phyloP scores from a whole-genome alignment of 2,113 vertebrate genomes.

The Cyanoramphus novaezelandiae region DNA sequence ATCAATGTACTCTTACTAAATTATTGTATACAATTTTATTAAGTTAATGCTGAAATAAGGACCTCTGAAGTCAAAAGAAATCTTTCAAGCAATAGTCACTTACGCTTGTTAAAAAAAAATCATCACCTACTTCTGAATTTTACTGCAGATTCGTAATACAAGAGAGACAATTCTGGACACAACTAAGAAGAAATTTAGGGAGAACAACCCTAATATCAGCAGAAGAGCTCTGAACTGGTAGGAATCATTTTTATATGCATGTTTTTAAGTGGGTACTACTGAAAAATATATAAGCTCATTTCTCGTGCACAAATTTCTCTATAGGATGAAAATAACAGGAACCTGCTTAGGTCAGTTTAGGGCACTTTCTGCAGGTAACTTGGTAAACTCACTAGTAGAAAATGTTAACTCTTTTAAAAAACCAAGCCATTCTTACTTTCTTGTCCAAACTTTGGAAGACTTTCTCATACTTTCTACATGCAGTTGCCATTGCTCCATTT shows the following conservation, averaged over 20 bases:
- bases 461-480: neutral
- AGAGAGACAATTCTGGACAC: neutral
- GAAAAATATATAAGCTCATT: neutral
- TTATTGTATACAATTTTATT: neutral
- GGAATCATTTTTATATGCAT: neutral
- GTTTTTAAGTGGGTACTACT: neutral
- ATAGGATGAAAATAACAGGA: neutral
- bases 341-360: neutral
- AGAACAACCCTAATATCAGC: neutral
- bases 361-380: neutral
- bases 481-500: neutral
- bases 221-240: constrained; percentile 19
- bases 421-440: neutral
- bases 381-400: neutral
- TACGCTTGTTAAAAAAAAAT: neutral
- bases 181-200: neutral
- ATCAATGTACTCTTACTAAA: neutral
- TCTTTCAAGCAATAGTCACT: neutral
- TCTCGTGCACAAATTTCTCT: neutral
- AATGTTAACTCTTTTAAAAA: neutral
- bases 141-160: neutral
- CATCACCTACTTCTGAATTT: neutral
- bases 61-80: neutral
- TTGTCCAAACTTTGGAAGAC: neutral
- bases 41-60: neutral